phyloP scores from a whole-genome alignment of 1,140 invertebrate species.

The Cydia strobilella region DNA sequence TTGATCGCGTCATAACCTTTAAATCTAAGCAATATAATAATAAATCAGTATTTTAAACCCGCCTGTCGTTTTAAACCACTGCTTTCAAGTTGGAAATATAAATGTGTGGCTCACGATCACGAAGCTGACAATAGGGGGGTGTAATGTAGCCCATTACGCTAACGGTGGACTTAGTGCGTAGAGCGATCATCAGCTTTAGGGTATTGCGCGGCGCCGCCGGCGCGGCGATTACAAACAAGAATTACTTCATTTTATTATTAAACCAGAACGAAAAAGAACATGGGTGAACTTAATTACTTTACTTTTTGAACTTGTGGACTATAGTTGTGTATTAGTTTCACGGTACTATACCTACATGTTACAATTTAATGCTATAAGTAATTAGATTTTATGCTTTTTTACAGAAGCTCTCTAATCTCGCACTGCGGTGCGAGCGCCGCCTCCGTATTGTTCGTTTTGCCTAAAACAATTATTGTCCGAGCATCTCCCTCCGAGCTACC shows the following conservation, averaged over 20 bases:
- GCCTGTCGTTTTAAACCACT: neutral
- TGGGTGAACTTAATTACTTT: too few species aligned
- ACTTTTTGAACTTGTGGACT: too few species aligned
- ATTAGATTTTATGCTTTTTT: too few species aligned
- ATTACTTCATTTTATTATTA: too few species aligned
- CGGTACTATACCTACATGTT: too few species aligned
- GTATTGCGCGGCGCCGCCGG: too few species aligned
- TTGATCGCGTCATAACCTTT: too few species aligned
- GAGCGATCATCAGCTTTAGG: neutral
- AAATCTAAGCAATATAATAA: too few species aligned
- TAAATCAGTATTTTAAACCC: neutral
- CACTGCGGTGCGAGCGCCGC: neutral
- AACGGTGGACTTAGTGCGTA: neutral
- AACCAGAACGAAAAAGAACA: too few species aligned
- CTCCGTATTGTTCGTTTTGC: neutral
- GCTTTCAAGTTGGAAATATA: neutral
- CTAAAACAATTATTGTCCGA: conserved; percentile 7
- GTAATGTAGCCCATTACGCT: neutral
- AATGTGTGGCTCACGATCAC: neutral
- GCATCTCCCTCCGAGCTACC: neutral
- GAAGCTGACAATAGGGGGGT: neutral
- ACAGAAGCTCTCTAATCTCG: neutral
- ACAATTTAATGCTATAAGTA: too few species aligned
- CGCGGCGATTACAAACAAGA: too few species aligned
- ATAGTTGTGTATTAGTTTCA: too few species aligned